Percentiles rank a stretch among this genome's conserved stretches.
These are phyloP conservation scores for Schizaphis graminum DNA, from an alignment of 2,888 invertebrate genomes.

Conservation along the genomic window DNA sequence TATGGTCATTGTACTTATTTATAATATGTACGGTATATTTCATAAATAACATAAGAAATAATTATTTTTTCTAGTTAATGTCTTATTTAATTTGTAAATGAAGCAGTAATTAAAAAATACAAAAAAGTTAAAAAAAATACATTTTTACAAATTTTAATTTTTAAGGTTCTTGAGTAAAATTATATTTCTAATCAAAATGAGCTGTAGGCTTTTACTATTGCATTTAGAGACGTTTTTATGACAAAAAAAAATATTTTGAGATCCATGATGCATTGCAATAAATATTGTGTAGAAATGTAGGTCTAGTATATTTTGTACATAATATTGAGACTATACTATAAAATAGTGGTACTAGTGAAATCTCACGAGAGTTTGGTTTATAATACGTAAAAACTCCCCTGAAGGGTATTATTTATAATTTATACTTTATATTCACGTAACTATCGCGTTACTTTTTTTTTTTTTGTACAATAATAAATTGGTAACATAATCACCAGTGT, in stretches of 20 bases:
- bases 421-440: slow-evolving; percentile 28
- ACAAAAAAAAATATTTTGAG: not conserved
- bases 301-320: not conserved
- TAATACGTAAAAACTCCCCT: not conserved
- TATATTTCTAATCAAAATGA: not conserved
- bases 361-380: not conserved
- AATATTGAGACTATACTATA: not conserved
- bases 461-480: not conserved
- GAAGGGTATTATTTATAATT: slow-evolving; percentile 28
- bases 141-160: not conserved
- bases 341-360: not conserved
- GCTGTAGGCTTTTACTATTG: not conserved
- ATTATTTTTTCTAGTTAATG: not conserved
- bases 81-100: not conserved
- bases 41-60: too few species aligned
- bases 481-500: not conserved
- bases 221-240: not conserved
- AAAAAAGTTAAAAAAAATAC: not conserved
- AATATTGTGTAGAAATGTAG: not conserved
- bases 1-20: too few species aligned
- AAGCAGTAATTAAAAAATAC: not conserved
- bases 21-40: too few species aligned
- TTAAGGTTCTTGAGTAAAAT: not conserved
- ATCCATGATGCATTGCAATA: not conserved
- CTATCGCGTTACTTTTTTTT: slow-evolving; percentile 9